phyloP scores from a whole-genome alignment of 2,113 vertebrate species.

The Carassius auratus region DNA sequence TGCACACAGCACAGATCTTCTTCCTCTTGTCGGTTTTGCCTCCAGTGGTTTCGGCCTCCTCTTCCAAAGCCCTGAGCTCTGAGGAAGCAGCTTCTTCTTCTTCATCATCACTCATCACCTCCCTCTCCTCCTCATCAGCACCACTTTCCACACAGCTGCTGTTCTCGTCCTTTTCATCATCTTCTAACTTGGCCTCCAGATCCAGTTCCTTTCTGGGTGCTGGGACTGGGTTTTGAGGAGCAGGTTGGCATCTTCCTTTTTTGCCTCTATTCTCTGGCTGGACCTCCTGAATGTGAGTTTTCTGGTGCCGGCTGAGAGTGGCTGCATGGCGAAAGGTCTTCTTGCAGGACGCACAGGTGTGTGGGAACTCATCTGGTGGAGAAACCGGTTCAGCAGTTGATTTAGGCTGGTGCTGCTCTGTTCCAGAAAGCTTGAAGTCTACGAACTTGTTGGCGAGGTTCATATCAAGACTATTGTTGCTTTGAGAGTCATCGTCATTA shows the following conservation, averaged over 20 bases:
- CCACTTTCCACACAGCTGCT: constrained; percentile 48
- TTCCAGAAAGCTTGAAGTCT: constrained; percentile 85
- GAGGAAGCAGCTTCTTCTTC: constrained; percentile 53
- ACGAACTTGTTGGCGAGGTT: constrained; percentile 92
- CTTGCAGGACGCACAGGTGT: constrained; percentile 83
- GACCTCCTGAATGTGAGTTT: constrained; percentile 75
- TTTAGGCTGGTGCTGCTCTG: constrained; percentile 28
- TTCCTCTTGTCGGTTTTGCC: constrained; percentile 93
- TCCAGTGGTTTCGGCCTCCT: constrained; percentile 33
- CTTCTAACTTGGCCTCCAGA: constrained; percentile 1
- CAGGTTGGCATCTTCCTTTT: constrained; percentile 33
- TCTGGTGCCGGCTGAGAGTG: constrained; percentile 90
- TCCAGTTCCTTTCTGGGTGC: constrained; percentile 65
- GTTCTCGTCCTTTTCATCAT: constrained; percentile 46
- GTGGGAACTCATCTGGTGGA: constrained; percentile 69
- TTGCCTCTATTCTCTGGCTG: constrained; percentile 42
- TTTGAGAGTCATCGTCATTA: constrained; percentile 78
- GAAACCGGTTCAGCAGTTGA: constrained; percentile 64
- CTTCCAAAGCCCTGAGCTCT: constrained; percentile 38
- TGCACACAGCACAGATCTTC: constrained; percentile 94
- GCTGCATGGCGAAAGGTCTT: constrained; percentile 93
- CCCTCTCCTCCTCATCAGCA: constrained; percentile 54
- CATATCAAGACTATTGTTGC: constrained; percentile 94
- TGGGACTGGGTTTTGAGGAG: not conserved
- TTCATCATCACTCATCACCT: constrained; percentile 57